Conservation (phyloP, 1,140 invertebrate genomes). For the Hyposmocoma kahamanoa region DNA sequence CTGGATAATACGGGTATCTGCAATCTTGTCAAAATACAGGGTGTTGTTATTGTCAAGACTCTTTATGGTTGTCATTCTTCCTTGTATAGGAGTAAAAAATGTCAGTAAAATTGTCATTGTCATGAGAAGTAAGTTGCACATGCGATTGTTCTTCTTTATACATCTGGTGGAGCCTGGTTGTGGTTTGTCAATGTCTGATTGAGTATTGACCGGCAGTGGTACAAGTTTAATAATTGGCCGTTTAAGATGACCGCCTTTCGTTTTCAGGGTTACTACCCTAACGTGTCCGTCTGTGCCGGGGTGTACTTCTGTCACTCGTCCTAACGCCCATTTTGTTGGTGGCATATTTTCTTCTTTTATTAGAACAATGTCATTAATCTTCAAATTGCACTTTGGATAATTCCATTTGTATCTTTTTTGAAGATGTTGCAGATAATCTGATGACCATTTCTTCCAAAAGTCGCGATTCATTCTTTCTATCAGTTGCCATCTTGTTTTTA, state of each 20-base stretch:
- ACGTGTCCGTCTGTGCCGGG: slow-evolving; percentile 22
- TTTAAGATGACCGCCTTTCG: neutral
- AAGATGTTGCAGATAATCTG: slow-evolving; percentile 22
- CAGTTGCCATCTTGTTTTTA: slow-evolving; percentile 15
- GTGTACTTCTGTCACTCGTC: slow-evolving; percentile 15
- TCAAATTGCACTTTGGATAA: neutral
- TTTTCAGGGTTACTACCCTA: slow-evolving; percentile 16
- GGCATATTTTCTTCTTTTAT: slow-evolving; percentile 11
- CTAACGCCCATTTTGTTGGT: slow-evolving; percentile 24
- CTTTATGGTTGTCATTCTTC: neutral
- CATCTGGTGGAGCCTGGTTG: neutral
- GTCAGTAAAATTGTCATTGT: neutral
- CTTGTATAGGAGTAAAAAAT: neutral
- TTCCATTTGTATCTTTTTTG: slow-evolving; percentile 24
- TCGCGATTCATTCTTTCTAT: slow-evolving; percentile 2
- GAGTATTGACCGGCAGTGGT: slow-evolving; percentile 1
- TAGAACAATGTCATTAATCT: slow-evolving; percentile 1
- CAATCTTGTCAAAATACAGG: neutral
- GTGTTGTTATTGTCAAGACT: neutral
- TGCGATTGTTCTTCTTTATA: neutral
- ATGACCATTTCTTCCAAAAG: slow-evolving; percentile 32
- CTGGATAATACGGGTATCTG: neutral
- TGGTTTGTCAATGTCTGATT: neutral
- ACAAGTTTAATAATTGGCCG: slow-evolving; percentile 13
- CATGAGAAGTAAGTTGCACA: neutral